Evolutionary conservation across 2,113 vertebrate genomes (phyloP).

Genomic region (Arothron firmamentum): DNA sequence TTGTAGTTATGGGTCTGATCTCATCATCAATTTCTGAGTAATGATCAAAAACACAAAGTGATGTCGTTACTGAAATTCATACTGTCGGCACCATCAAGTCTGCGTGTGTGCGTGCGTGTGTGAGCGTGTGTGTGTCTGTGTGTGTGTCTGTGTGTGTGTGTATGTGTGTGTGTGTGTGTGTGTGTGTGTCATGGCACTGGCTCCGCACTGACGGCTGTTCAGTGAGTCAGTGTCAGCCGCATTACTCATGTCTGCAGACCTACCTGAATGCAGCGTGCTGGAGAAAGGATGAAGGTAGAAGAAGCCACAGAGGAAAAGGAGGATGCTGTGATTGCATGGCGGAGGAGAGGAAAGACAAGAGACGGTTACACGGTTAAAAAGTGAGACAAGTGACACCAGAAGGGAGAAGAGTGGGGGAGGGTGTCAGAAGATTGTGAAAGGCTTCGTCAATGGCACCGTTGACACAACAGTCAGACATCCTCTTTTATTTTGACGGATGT

Average conservation of each 20-base stretch:
- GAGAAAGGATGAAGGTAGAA: slow-evolving; percentile 4
- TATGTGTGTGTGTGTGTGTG: slow-evolving; percentile 18
- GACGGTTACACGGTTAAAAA: not conserved
- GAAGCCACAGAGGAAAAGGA: not conserved
- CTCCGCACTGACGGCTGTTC: slow-evolving; percentile 67
- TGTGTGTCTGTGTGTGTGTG: slow-evolving; percentile 34
- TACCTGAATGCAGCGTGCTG: slow-evolving; percentile 59
- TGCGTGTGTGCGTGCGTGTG: slow-evolving; percentile 34
- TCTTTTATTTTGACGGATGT: slow-evolving; percentile 17
- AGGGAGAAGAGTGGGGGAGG: not conserved
- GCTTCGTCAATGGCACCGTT: not conserved
- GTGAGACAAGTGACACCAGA: slow-evolving; percentile 14
- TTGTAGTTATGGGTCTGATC: slow-evolving; percentile 50
- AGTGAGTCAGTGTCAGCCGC: slow-evolving; percentile 65
- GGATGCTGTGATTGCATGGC: no score
- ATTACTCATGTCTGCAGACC: slow-evolving; percentile 68
- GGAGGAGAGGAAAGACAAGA: not conserved
- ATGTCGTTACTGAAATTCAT: slow-evolving; percentile 40
- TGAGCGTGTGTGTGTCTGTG: slow-evolving; percentile 59
- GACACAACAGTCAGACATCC: slow-evolving; percentile 4
- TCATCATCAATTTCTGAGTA: slow-evolving; percentile 49
- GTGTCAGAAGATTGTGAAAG: not conserved
- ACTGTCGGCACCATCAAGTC: slow-evolving; percentile 53
- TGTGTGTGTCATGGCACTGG: slow-evolving; percentile 61
- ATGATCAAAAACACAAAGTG: slow-evolving; percentile 46